Percentiles rank a stretch among this genome's conserved stretches.
Evolutionary conservation across 1,140 invertebrate species (phyloP).

Genomic region (Limonius californicus): DNA sequence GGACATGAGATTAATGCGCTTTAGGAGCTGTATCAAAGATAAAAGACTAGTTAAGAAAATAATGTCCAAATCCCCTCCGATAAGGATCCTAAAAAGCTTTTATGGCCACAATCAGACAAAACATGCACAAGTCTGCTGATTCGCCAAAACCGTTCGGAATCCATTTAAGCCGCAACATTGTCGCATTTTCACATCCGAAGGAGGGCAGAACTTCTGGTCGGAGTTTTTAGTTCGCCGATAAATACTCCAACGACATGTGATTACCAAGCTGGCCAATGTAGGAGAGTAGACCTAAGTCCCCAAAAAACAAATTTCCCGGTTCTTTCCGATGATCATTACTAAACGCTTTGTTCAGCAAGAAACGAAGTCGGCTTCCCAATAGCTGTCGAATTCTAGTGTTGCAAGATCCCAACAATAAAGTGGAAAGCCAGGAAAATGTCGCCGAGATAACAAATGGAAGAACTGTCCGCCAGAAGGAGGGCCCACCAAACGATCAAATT

Average conservation of each 20-base stretch:
- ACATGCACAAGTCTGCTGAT: slow-evolving; percentile 14
- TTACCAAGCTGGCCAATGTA: slow-evolving; percentile 23
- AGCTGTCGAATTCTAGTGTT: slow-evolving; percentile 42
- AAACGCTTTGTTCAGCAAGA: slow-evolving; percentile 45
- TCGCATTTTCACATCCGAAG: slow-evolving; percentile 21
- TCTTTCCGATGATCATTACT: slow-evolving; percentile 41
- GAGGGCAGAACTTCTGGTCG: slow-evolving; percentile 1
- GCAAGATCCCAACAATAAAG: slow-evolving; percentile 35
- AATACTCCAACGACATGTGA: slow-evolving; percentile 24
- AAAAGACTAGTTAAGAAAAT: too few relatives aligned
- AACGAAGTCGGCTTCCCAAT: slow-evolving; percentile 36
- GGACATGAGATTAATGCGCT: too few relatives aligned
- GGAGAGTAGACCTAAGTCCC: slow-evolving; percentile 14
- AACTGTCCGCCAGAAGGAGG: slow-evolving; percentile 26
- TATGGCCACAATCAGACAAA: slow-evolving; percentile 5
- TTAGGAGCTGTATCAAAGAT: too few relatives aligned
- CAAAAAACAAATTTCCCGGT: slow-evolving; percentile 31
- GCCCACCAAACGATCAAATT: slow-evolving; percentile 29
- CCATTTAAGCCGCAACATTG: slow-evolving; percentile 20
- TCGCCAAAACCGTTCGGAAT: slow-evolving; percentile 13
- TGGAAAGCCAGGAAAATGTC: slow-evolving; percentile 28
- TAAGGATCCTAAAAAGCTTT: slow-evolving; percentile 13
- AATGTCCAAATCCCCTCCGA: not conserved
- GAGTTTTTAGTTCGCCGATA: slow-evolving; percentile 12
- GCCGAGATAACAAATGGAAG: slow-evolving; percentile 30